Conservation (phyloP, 2,113 vertebrate genomes). For the Elephas maximus region DNA sequence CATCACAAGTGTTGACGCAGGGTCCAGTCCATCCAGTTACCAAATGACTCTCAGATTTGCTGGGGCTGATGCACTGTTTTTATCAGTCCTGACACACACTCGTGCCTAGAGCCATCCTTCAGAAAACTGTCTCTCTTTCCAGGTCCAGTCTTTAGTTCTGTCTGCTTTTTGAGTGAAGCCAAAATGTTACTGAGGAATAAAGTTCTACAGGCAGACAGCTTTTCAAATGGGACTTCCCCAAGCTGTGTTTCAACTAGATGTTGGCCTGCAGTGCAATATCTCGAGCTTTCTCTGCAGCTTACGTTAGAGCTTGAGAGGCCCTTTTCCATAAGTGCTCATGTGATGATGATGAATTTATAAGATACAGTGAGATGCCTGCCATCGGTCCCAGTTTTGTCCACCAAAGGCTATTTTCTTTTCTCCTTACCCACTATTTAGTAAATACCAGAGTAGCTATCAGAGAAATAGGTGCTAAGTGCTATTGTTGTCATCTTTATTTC, state of each 20-base stretch:
- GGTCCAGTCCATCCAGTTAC: background rate
- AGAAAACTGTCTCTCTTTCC: background rate
- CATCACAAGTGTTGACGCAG: background rate
- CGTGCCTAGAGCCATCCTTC: background rate
- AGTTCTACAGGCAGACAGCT: slow-evolving; percentile 2
- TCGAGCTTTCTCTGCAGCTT: background rate
- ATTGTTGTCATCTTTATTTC: background rate
- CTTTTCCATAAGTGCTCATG: slow-evolving; percentile 18
- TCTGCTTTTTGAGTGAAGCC: background rate
- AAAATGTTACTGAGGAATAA: background rate
- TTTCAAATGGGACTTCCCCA: slow-evolving; percentile 49
- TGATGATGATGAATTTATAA: background rate
- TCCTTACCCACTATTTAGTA: background rate
- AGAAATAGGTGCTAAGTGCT: background rate
- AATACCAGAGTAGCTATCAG: background rate
- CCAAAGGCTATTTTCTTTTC: background rate
- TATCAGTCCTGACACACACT: background rate
- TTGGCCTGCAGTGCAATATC: slow-evolving; percentile 39
- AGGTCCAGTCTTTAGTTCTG: background rate
- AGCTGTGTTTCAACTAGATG: slow-evolving; percentile 58
- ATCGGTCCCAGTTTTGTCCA: background rate
- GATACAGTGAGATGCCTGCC: slow-evolving; percentile 10
- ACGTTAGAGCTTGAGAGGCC: background rate
- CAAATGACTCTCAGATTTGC: background rate
- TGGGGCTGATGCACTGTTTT: background rate